Evolutionary conservation across 2,888 invertebrate genomes (phyloP).

Genomic region (Eueremaeus valkanovi): DNA sequence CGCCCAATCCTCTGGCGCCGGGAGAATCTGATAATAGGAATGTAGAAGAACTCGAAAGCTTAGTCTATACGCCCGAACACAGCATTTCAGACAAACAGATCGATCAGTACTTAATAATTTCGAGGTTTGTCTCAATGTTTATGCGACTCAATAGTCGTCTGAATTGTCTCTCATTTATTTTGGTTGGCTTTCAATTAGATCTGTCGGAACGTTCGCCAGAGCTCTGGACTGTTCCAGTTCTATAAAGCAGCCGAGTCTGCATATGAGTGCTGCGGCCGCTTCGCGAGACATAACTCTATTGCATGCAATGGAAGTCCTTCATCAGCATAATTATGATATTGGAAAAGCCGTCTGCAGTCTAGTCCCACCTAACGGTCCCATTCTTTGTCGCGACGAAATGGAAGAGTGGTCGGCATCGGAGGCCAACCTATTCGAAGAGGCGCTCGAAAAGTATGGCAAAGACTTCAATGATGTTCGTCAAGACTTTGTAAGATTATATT

Average conservation of each 20-base stretch:
- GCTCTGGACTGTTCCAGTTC: slow-evolving; percentile 98
- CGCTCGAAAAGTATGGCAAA: slow-evolving; percentile 73
- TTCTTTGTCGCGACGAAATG: slow-evolving; percentile 97
- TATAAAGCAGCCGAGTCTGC: slow-evolving; percentile 94
- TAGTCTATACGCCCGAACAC: slow-evolving; percentile 93
- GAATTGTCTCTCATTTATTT: background rate
- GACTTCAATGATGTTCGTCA: slow-evolving; percentile 97
- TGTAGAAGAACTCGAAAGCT: slow-evolving; percentile 74
- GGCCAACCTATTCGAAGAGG: slow-evolving; percentile 98
- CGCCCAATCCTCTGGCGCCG: slow-evolving; percentile 55
- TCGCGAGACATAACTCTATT: slow-evolving; percentile 95
- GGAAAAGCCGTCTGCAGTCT: slow-evolving; percentile 84
- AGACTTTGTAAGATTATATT: slow-evolving; percentile 96
- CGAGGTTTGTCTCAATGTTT: slow-evolving; percentile 53
- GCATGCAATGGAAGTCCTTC: slow-evolving; percentile 96
- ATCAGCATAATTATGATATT: slow-evolving; percentile 86
- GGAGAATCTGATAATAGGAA: slow-evolving; percentile 66
- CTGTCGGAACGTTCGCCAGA: slow-evolving; percentile 97
- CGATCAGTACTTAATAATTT: slow-evolving; percentile 91
- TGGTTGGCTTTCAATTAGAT: slow-evolving; percentile 56
- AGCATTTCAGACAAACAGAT: slow-evolving; percentile 89
- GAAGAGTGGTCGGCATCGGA: slow-evolving; percentile 99
- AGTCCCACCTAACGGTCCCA: slow-evolving; percentile 91
- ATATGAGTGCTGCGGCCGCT: slow-evolving; percentile 99
- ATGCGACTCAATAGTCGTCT: background rate